A percentile compares a stretch with the other conserved stretches of the same genome.
Evolutionary conservation across 23 tunicate species (phyloP).

Genomic region (Botrylloides violaceus): DNA sequence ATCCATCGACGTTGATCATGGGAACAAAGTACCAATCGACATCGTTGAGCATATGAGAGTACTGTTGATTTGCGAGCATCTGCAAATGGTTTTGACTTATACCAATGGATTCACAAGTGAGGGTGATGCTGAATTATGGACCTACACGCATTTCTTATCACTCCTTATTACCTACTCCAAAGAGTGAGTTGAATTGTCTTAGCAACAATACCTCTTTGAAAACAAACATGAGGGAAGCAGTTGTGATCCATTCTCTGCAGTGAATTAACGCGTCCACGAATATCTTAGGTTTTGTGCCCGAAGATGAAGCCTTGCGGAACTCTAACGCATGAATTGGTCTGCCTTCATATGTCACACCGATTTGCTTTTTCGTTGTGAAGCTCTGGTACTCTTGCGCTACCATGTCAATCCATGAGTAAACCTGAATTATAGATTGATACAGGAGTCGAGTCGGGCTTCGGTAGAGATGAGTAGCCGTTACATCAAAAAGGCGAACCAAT

Average conservation of each 20-base stretch:
- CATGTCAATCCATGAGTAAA: conserved; percentile 43
- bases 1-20: conserved; percentile 56
- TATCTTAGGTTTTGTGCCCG: conserved; percentile 31
- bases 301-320: conserved; percentile 25
- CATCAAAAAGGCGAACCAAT: too few species aligned
- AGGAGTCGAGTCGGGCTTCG: too few species aligned
- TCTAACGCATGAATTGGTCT: conserved; percentile 50
- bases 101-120: too few species aligned
- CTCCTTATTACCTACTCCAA: too few species aligned
- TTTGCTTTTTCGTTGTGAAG: conserved; percentile 8
- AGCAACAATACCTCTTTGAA: conserved; percentile 76
- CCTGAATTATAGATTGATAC: neutral
- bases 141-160: too few species aligned
- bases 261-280: conserved; percentile 65
- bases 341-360: conserved; percentile 41
- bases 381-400: conserved; percentile 8
- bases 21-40: conserved; percentile 66
- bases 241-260: conserved; percentile 40
- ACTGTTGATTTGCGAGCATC: conserved; percentile 42
- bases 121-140: neutral
- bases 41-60: conserved; percentile 25
- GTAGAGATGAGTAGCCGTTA: too few species aligned
- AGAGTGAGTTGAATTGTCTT: too few species aligned
- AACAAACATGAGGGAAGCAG: conserved; percentile 25
- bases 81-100: neutral